Base-by-base conservation (phyloP, 1,140 invertebrate genomes). In the Calephelis virginiensis region DNA sequence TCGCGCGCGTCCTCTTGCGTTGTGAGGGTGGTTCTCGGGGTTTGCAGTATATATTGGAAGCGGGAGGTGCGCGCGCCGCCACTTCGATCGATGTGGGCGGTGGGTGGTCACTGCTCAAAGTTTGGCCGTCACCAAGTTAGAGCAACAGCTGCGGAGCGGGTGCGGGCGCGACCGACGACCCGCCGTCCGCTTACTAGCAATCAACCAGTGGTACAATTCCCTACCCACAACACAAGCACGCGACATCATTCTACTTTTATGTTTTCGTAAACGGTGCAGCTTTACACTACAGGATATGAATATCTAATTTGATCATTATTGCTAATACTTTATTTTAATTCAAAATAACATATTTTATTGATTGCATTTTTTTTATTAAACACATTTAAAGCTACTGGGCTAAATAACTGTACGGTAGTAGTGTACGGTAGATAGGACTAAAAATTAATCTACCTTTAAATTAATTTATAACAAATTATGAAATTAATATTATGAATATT, bases 1-100 rank as follows among this genome's bases (percentile, higher is more conserved):
- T 80, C 85, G 80, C 86, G 81, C 89, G 85, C 90, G 89, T 90
- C 85, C 92, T 89, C 89, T 90, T 86, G 91, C 89, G 90, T 90
- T 91, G 91, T 92, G 90, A 85, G 78, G 78, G 78, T 71, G 76
- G 75, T 70, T 72, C 61, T 72, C 71, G 73, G 78, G 79, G 72
- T 74, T 63, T 74, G 75, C 75, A 77, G 80, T 83, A 83, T 89
- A 92, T 92, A 92, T 92, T 85, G 85, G 67, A 53, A 65, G 67
- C 45, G 75, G 77, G 80, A 73, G 81, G 78, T 86, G 87, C 87
- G 87, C 87, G 87, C 87, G 85, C 84, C 70, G 77, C 75, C 64
- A 67, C 79, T 82, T 81, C 85, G 85, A 87, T 88, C 87, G 81
- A 78, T 82, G 89, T 66, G 77, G 81, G 76, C 62, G 76, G 77